Evolutionary conservation across 2,113 vertebrate genomes (phyloP).

Genomic region (Gorilla gorilla): DNA sequence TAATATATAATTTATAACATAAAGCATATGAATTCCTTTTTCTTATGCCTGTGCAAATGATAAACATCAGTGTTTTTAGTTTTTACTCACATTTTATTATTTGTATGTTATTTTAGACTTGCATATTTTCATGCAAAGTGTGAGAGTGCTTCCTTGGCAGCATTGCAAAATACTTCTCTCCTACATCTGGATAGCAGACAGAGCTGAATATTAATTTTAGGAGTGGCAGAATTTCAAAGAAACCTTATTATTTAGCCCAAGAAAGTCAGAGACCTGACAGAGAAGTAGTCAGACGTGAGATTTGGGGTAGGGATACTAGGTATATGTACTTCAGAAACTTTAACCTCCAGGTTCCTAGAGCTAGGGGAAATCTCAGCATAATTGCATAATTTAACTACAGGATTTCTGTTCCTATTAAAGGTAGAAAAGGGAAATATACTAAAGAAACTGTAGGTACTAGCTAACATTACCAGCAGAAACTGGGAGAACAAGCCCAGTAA

Average conservation of each 20-base stretch:
- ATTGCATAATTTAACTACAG: background rate
- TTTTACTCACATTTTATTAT: background rate
- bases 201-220: conserved; percentile 43
- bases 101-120: background rate
- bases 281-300: background rate
- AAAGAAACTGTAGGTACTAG: background rate
- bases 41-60: background rate
- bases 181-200: background rate
- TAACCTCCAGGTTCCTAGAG: background rate
- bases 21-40: background rate
- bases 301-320: background rate
- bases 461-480: background rate
- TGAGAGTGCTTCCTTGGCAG: background rate
- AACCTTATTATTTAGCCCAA: background rate
- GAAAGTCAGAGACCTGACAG: background rate
- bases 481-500: background rate
- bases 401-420: background rate
- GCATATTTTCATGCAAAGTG: background rate
- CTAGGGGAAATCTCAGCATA: background rate
- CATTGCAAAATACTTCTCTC: background rate
- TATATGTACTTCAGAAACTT: background rate
- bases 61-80: background rate
- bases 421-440: background rate
- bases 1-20: background rate
- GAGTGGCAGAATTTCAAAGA: background rate